These are phyloP conservation scores for Altica lythri DNA, from an alignment of 2,888 invertebrate species.

Conservation along the genomic window DNA sequence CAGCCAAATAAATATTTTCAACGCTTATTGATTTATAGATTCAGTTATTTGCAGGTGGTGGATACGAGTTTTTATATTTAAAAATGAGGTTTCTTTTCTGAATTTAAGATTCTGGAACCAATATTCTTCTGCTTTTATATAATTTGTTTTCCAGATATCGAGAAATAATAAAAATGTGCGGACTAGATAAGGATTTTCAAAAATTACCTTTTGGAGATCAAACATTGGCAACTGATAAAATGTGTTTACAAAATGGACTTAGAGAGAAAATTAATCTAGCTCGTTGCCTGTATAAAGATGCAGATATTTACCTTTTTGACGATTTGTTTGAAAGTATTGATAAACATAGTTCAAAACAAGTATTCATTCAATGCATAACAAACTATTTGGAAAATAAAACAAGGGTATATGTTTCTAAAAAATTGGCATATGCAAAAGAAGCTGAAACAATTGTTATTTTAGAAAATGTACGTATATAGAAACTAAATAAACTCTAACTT, in stretches of 20 bases:
- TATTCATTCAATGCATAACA: constrained; percentile 76
- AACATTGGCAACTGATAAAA: constrained; percentile 78
- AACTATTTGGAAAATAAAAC: constrained; percentile 65
- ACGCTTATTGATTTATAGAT: no score
- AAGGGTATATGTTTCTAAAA: constrained; percentile 81
- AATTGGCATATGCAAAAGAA: constrained; percentile 74
- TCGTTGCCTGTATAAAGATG: constrained; percentile 76
- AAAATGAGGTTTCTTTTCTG: no score
- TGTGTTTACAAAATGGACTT: constrained; percentile 79
- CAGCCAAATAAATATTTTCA: no score
- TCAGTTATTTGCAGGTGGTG: no score
- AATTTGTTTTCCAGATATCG: constrained; percentile 40
- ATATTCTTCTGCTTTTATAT: neutral
- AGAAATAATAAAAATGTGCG: constrained; percentile 66
- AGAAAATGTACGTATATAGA: constrained; percentile 60
- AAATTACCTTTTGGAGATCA: constrained; percentile 73
- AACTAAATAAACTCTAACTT: neutral
- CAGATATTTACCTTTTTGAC: constrained; percentile 77
- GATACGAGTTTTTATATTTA: no score
- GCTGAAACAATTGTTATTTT: constrained; percentile 70
- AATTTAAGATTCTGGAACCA: no score
- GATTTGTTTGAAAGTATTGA: constrained; percentile 83
- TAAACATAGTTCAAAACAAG: constrained; percentile 72
- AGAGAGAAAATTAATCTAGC: constrained; percentile 79
- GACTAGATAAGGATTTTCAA: constrained; percentile 70